These are phyloP conservation scores for Coracopsis vasa DNA, from an alignment of 2,113 vertebrate species.

Conservation along the genomic window DNA sequence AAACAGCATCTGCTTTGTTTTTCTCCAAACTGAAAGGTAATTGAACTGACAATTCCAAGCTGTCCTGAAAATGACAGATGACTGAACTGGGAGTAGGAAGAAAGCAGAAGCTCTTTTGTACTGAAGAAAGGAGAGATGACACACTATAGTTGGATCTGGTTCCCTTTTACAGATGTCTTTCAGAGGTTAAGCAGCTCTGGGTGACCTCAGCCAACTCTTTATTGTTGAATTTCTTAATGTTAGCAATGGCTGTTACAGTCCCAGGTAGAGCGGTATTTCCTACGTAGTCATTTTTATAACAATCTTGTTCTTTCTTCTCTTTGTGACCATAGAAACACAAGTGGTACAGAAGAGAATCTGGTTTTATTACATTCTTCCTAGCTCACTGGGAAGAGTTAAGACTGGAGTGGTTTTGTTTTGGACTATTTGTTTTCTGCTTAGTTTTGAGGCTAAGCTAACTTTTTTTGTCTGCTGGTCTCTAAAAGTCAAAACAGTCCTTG, in stretches of 20 bases:
- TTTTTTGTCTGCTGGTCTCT: background rate
- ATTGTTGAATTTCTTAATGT: background rate
- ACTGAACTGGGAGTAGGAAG: slow-evolving; percentile 24
- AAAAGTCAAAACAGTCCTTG: background rate
- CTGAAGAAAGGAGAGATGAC: slow-evolving; percentile 4
- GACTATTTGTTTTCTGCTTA: background rate
- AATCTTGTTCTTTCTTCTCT: slow-evolving; percentile 27
- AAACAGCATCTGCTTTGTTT: slow-evolving; percentile 46
- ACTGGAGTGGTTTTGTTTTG: background rate
- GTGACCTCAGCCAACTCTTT: background rate
- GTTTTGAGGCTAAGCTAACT: background rate
- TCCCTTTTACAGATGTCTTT: slow-evolving; percentile 20
- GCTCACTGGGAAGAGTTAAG: background rate
- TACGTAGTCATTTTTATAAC: background rate
- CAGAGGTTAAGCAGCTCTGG: background rate
- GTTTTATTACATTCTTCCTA: background rate
- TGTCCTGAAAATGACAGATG: slow-evolving; percentile 49
- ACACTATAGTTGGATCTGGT: background rate
- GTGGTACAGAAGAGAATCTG: background rate
- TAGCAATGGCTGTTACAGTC: background rate
- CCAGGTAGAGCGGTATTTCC: slow-evolving; percentile 6
- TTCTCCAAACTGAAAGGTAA: slow-evolving; percentile 21
- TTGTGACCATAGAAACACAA: slow-evolving; percentile 57
- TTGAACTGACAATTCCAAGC: slow-evolving; percentile 48
- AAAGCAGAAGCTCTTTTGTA: slow-evolving; percentile 51